These are phyloP conservation scores for Steinernema khuongi DNA, from an alignment of 1,140 invertebrate species.

Conservation along the genomic window DNA sequence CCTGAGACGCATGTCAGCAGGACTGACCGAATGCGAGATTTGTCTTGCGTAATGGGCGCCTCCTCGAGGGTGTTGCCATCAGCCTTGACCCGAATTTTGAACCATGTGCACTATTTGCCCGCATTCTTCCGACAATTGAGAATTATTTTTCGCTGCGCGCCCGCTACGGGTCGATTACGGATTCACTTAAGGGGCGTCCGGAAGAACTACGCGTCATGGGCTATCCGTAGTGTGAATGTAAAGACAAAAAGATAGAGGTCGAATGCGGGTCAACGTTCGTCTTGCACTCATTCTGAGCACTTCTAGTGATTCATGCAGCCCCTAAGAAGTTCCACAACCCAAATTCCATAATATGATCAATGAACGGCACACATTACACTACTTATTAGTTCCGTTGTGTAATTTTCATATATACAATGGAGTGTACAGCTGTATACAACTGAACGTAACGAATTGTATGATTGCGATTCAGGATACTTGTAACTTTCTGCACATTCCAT, in stretches of 20 bases:
- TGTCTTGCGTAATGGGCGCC: slow-evolving; percentile 16
- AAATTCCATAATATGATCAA: too few species aligned
- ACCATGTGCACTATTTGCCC: slow-evolving; percentile 15
- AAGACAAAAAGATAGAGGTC: background rate
- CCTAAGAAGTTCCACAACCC: too few species aligned
- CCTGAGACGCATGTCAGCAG: background rate
- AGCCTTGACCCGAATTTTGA: slow-evolving; percentile 5
- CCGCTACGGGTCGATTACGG: slow-evolving; percentile 11
- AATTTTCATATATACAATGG: too few species aligned
- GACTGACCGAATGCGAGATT: slow-evolving; percentile 3
- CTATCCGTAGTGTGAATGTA: background rate
- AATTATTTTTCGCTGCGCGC: background rate
- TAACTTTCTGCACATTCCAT: too few species aligned
- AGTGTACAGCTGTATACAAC: too few species aligned
- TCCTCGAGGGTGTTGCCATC: slow-evolving; percentile 6
- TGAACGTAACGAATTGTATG: too few species aligned
- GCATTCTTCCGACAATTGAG: slow-evolving; percentile 14
- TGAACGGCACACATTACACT: too few species aligned
- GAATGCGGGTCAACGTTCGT: background rate
- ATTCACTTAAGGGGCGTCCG: background rate
- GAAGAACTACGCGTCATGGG: background rate
- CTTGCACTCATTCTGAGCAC: background rate
- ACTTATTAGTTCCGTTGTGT: too few species aligned
- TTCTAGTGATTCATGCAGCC: background rate
- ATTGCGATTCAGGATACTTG: too few species aligned